Conservation (phyloP, 2,113 vertebrate genomes). For the Bubo blakistoni region DNA sequence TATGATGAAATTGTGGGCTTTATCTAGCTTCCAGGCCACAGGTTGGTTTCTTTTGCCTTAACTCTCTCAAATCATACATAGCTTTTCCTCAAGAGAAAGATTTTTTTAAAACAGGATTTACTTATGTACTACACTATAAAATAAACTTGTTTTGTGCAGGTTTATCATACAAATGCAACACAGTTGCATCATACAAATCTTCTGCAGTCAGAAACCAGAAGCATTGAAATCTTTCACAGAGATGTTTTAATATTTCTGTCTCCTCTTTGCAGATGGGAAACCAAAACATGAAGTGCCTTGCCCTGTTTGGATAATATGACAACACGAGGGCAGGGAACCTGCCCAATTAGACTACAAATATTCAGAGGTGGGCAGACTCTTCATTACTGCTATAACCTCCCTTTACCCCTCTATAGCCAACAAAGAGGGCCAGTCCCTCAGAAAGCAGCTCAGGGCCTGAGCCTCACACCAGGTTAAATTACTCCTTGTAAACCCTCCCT, state of each 20-base stretch:
- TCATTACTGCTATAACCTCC: background rate
- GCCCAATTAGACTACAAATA: background rate
- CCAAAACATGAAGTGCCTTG: background rate
- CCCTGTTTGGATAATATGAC: background rate
- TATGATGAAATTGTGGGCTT: background rate
- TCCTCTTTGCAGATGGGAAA: background rate
- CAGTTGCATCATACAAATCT: background rate
- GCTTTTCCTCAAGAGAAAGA: background rate
- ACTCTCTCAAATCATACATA: background rate
- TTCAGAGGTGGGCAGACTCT: background rate
- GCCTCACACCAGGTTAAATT: background rate
- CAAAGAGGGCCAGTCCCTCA: background rate
- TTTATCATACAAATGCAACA: background rate
- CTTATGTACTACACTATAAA: background rate
- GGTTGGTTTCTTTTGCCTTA: background rate
- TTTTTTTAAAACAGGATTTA: background rate
- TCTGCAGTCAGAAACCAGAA: background rate
- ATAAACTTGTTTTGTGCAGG: background rate
- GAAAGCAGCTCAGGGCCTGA: background rate
- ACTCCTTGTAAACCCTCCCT: background rate
- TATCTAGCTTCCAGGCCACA: background rate
- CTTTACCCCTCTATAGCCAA: background rate
- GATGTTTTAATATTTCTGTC: background rate
- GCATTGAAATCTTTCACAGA: background rate
- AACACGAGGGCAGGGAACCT: background rate